Evolutionary conservation across 2,888 invertebrate species (phyloP), one percentile per base, ranked within the genome.

Genomic region (Nymphalis urticae): DNA sequence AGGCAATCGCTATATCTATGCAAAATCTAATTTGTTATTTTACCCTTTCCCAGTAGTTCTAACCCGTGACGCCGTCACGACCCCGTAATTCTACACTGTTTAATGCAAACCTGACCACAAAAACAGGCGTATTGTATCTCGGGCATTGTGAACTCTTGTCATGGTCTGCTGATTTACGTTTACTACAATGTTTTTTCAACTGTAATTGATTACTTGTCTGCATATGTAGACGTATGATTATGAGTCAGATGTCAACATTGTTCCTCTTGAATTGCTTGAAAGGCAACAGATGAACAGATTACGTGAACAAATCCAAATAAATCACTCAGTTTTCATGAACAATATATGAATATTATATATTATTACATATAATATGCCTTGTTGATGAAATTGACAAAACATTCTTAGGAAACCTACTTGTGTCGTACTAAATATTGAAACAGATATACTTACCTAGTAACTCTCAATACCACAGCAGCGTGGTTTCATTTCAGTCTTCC

Each of bases 121-220:
- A 77, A 82, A 75, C 73, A 54, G 51, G 62, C 74, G 77, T 80
- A 78, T 76, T 81, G 79, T 80, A 76, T 72, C 64, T 60, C 66
- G 36, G 64, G 76, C 80, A 79, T 82, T 83, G 83, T 67, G 50
- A 64, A 63, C 56, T 64, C 80, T 58, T 17, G 83, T 85, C 83
- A 86, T 80, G 88, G 83, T 88, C 85, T 83, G 84, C 69, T 75
- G 81, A 71, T 68, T 77, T 68, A 75, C 75, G 78, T 76, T 77
- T 74, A 64, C 54, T 59, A 64, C 58, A 53, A 32, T 47, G 61
- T 70, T 64, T 64, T 73, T 58, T 42, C 19, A 42, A 58, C 24
- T 58, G 42, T 67, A 64, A 62, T 70, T 64, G 54, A 70, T 67
- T 59, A 59, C 48, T 36, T 53, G 1, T 59, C 51, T 27, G 48